phyloP scores from a whole-genome alignment of 2,797 vertebrate species.

The Chelonia mydas region DNA sequence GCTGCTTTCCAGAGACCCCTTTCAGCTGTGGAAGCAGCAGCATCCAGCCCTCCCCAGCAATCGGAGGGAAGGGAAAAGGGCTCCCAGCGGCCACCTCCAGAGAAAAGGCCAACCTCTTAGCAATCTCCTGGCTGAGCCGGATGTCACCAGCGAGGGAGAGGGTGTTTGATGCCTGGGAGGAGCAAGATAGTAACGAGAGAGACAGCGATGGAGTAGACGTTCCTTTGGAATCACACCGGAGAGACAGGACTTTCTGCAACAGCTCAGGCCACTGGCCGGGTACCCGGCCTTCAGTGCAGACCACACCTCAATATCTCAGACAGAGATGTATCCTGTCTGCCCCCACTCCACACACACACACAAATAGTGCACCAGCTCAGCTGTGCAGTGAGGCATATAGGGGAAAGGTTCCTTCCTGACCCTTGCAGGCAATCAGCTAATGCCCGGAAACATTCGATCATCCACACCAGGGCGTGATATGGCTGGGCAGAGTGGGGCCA shows the following conservation, averaged over 20 bases:
- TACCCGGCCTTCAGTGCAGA: background rate
- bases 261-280: background rate
- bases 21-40: fast-evolving
- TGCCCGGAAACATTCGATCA: fast-evolving
- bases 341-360: background rate
- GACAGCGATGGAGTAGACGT: background rate
- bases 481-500: fast-evolving
- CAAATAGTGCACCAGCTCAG: background rate
- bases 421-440: background rate
- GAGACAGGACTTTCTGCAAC: fast-evolving
- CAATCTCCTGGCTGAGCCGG: background rate
- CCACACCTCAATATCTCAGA: background rate
- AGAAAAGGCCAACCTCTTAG: too few relatives aligned
- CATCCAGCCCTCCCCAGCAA: background rate
- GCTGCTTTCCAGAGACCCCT: fast-evolving
- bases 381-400: background rate
- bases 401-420: background rate
- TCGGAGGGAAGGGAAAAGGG: background rate
- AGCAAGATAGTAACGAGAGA: fast-evolving
- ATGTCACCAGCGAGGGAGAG: background rate
- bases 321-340: background rate
- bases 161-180: background rate
- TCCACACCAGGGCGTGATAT: fast-evolving
- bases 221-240: fast-evolving
- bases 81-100: fast-evolving